A percentile compares a stretch with the other conserved stretches of the same genome.
Conservation (phyloP, 1,140 invertebrate species). For the Chelonus insularis region DNA sequence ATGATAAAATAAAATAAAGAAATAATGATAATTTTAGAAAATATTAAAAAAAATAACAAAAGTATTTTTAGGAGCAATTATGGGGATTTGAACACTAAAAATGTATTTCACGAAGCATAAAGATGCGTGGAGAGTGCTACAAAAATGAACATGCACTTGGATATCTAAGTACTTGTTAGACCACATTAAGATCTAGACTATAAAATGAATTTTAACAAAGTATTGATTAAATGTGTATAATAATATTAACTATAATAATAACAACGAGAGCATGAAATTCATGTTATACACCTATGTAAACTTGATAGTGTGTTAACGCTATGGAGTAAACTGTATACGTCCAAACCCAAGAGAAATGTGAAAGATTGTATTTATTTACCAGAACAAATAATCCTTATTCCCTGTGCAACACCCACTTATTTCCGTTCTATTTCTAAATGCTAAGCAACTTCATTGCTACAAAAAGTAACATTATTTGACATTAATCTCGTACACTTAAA, state of each 20-base stretch:
- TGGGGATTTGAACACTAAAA: no score
- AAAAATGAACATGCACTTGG: no score
- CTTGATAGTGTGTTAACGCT: slow-evolving; percentile 26
- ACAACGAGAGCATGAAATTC: not conserved
- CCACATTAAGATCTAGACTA: not conserved
- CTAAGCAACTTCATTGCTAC: not conserved
- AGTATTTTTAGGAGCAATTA: no score
- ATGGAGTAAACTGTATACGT: slow-evolving; percentile 35
- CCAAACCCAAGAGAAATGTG: slow-evolving; percentile 24
- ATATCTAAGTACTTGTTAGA: not conserved
- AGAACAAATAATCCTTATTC: slow-evolving; percentile 16
- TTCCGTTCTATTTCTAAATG: slow-evolving; percentile 8
- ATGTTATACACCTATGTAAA: slow-evolving; percentile 17
- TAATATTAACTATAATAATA: no score
- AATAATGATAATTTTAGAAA: no score
- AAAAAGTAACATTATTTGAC: slow-evolving; percentile 13
- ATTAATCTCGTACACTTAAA: not conserved
- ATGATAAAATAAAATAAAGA: no score
- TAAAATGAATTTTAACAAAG: not conserved
- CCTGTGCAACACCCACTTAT: not conserved
- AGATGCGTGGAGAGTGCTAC: no score
- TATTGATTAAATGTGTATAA: slow-evolving; percentile 6
- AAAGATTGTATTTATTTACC: slow-evolving; percentile 19
- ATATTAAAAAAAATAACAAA: no score
- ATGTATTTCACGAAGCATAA: no score